phyloP scores from a whole-genome alignment of 1,140 invertebrate genomes.

The Panagrolaimus sp. region DNA sequence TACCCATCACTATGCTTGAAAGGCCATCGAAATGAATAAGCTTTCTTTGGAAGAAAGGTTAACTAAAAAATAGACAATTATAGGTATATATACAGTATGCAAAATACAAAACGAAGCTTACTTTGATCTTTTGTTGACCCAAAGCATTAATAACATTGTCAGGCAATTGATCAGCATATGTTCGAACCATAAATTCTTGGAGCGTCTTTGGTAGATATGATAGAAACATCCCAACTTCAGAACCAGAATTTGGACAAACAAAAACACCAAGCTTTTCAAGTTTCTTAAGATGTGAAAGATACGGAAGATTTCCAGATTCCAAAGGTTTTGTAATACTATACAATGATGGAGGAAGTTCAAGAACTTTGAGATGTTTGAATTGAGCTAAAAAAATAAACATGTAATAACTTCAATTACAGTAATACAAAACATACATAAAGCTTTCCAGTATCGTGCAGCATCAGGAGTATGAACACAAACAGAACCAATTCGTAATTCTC shows the following conservation, averaged over 20 bases:
- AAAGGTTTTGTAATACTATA: not conserved
- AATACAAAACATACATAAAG: not conserved
- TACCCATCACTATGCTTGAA: not conserved
- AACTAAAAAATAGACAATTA: not conserved
- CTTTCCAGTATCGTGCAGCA: not conserved
- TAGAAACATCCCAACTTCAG: not conserved
- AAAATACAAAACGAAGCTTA: not conserved
- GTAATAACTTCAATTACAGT: not conserved
- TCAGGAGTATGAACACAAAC: conserved; percentile 7
- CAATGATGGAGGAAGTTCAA: conserved; percentile 1
- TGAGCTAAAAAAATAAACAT: not conserved
- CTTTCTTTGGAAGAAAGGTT: not conserved
- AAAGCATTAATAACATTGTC: not conserved
- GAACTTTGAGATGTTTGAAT: not conserved
- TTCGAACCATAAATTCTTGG: not conserved
- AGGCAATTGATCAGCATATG: not conserved
- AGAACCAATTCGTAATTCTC: conserved; percentile 3
- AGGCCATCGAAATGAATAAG: not conserved
- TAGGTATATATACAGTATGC: not conserved
- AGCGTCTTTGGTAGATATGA: not conserved
- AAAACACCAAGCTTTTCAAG: not conserved
- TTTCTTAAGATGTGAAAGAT: not conserved
- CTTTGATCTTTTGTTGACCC: not conserved
- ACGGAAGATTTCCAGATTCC: not conserved
- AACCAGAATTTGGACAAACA: not conserved